phyloP scores from a whole-genome alignment of 2,888 invertebrate genomes.

The Orchesellides sinensis region DNA sequence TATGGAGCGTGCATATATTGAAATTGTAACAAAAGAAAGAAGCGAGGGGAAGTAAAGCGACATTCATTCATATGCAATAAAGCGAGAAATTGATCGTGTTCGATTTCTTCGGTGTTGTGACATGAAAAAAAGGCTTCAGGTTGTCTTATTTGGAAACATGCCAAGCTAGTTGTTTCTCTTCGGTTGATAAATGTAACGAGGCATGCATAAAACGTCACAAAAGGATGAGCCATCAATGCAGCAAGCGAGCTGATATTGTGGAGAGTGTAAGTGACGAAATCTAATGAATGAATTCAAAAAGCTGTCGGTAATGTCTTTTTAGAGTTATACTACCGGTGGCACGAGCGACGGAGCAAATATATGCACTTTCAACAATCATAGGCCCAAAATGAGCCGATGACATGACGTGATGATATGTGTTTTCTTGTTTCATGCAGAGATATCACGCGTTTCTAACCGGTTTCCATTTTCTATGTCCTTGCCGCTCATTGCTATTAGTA shows the following conservation, averaged over 20 bases:
- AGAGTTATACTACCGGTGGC: constrained; percentile 56
- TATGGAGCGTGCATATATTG: constrained; percentile 41
- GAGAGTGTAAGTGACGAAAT: constrained; percentile 61
- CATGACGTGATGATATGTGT: constrained; percentile 63
- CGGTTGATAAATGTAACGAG: constrained; percentile 61
- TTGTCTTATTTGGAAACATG: constrained; percentile 13
- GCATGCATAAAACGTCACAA: constrained; percentile 49
- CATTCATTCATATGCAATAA: constrained; percentile 73
- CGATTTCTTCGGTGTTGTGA: constrained; percentile 67
- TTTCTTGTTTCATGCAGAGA: constrained; percentile 65
- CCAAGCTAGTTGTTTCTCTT: constrained; percentile 22
- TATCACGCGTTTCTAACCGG: constrained; percentile 64
- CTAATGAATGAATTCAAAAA: constrained; percentile 52
- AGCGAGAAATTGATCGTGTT: constrained; percentile 72
- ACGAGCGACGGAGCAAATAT: constrained; percentile 48
- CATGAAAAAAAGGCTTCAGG: constrained; percentile 53
- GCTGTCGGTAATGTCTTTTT: constrained; percentile 47
- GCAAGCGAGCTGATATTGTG: not conserved
- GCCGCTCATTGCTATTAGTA: constrained; percentile 21
- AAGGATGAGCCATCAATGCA: not conserved
- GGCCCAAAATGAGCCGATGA: constrained; percentile 44
- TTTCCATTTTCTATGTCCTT: constrained; percentile 45
- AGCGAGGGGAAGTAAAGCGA: constrained; percentile 59
- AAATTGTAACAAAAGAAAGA: constrained; percentile 47
- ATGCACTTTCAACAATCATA: constrained; percentile 50